Evolutionary conservation across 2,113 vertebrate genomes (phyloP).

Genomic region (Ochotona curzoniae): DNA sequence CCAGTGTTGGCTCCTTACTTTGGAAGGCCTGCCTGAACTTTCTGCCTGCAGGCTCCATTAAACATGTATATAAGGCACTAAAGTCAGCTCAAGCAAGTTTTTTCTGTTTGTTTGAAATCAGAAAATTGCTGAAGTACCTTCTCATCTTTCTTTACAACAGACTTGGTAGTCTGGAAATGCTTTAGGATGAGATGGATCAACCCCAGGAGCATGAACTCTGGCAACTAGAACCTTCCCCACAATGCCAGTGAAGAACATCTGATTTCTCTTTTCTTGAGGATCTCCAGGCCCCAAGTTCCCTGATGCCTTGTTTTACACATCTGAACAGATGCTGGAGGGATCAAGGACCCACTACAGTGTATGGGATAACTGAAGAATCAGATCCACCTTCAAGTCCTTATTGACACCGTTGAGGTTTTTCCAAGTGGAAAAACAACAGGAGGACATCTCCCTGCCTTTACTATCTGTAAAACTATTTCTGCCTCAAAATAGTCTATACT

Average conservation of each 20-base stretch:
- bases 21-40: neutral
- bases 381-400: neutral
- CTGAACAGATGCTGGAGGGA: neutral
- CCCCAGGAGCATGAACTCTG: neutral
- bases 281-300: neutral
- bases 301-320: neutral
- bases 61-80: neutral
- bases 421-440: neutral
- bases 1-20: too few species aligned
- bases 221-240: neutral
- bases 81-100: neutral
- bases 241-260: neutral
- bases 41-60: neutral
- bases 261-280: neutral
- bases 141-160: neutral
- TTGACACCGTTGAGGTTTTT: neutral
- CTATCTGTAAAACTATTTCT: neutral
- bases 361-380: neutral
- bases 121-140: neutral
- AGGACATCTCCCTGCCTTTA: neutral
- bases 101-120: neutral
- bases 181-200: neutral
- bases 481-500: neutral
- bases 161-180: neutral
- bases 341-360: neutral